phyloP scores from a whole-genome alignment of 2,797 vertebrate species.

The Acrossocheilus fasciatus region DNA sequence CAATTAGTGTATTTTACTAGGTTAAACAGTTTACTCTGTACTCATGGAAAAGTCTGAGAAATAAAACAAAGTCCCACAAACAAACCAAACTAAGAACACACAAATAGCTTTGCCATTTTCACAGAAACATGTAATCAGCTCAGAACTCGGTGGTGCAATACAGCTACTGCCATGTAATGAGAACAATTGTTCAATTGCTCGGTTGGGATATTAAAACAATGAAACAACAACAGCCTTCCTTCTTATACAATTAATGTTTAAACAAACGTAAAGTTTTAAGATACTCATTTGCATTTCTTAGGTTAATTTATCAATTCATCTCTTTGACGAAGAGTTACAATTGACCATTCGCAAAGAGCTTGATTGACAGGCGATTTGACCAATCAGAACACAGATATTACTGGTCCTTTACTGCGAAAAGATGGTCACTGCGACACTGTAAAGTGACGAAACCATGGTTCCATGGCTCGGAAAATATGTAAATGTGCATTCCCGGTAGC shows the following conservation, averaged over 20 bases:
- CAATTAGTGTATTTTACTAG: not conserved
- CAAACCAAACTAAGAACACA: not conserved
- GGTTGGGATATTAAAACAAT: not conserved
- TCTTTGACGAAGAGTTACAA: not conserved
- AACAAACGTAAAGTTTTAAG: not conserved
- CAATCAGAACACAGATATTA: too few species aligned
- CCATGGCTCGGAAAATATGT: too few species aligned
- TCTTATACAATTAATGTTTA: not conserved
- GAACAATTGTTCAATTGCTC: not conserved
- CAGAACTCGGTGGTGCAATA: not conserved
- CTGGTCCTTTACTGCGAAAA: too few species aligned
- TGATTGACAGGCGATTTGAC: too few species aligned
- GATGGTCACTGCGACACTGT: too few species aligned
- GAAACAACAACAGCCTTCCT: not conserved
- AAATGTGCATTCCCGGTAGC: too few species aligned
- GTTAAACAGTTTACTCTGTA: slow-evolving; percentile 12
- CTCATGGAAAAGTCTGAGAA: not conserved
- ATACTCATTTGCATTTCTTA: not conserved
- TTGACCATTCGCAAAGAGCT: too few species aligned
- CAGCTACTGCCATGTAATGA: not conserved
- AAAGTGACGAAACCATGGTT: too few species aligned
- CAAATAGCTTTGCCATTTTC: not conserved
- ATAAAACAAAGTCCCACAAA: slow-evolving; percentile 8
- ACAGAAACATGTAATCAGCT: not conserved
- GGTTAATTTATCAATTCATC: not conserved